phyloP scores from a whole-genome alignment of 2,888 invertebrate species.

The Alloscopus bannaensis region DNA sequence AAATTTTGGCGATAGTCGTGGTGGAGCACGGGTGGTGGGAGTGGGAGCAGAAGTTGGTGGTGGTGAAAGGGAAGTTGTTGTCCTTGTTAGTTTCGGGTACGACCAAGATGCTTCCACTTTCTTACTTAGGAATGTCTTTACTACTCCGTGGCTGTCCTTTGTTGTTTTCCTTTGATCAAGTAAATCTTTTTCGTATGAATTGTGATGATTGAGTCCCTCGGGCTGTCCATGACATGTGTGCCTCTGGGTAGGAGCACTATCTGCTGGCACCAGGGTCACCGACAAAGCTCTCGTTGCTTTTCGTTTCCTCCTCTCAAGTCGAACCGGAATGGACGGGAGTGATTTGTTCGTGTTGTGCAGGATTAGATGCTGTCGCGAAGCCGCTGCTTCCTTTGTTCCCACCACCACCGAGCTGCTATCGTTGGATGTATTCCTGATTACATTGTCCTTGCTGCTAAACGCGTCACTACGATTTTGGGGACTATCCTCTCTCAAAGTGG shows the following conservation, averaged over 20 bases:
- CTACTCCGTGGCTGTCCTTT: slow-evolving; percentile 14
- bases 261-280: slow-evolving; percentile 55
- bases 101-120: slow-evolving; percentile 35
- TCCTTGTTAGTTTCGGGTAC: slow-evolving; percentile 38
- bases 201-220: slow-evolving; percentile 62
- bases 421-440: not conserved
- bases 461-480: not conserved
- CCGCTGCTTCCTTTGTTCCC: not conserved
- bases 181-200: slow-evolving; percentile 56
- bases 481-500: slow-evolving; percentile 4
- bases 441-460: slow-evolving; percentile 16
- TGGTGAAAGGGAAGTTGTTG: not conserved
- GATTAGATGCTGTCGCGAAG: slow-evolving; percentile 10
- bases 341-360: slow-evolving; percentile 55
- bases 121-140: slow-evolving; percentile 31
- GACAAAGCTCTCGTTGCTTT: slow-evolving; percentile 55
- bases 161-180: slow-evolving; percentile 57
- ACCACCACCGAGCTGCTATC: not conserved
- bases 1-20: slow-evolving; percentile 1
- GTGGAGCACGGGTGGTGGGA: not conserved
- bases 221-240: slow-evolving; percentile 50
- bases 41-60: slow-evolving; percentile 9
- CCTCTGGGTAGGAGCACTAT: slow-evolving; percentile 36
- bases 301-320: slow-evolving; percentile 27
- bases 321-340: slow-evolving; percentile 57